Conservation (phyloP, 2,113 vertebrate genomes). For the Merops nubicus region DNA sequence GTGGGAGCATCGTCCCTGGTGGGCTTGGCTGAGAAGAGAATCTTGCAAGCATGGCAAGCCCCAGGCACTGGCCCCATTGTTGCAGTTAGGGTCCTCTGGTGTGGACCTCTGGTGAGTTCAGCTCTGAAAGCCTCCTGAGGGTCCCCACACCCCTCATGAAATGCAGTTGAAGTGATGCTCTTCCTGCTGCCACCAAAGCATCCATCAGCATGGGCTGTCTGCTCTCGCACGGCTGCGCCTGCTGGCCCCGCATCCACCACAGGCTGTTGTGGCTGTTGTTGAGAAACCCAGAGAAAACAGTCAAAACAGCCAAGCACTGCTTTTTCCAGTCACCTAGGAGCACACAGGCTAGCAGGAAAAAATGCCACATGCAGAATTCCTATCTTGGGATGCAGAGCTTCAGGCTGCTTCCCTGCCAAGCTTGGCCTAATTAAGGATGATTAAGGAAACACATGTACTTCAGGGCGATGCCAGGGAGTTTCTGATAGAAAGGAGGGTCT, state of each 20-base stretch:
- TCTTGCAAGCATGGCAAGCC: neutral
- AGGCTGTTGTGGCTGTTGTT: constrained; percentile 27
- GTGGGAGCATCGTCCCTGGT: neutral
- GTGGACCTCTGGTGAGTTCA: no score
- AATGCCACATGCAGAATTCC: constrained; percentile 17
- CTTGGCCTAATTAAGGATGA: neutral
- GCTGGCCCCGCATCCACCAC: accelerated
- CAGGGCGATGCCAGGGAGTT: constrained; percentile 8
- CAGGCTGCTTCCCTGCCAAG: constrained; percentile 12
- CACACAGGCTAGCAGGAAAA: constrained; percentile 41
- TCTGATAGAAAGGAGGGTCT: constrained; percentile 22
- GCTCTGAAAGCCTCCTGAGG: neutral
- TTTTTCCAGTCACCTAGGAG: constrained; percentile 47
- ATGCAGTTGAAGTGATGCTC: accelerated
- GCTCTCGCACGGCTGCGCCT: accelerated
- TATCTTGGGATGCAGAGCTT: constrained; percentile 12
- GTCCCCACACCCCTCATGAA: accelerated
- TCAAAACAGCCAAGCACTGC: neutral
- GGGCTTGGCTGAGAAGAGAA: no score
- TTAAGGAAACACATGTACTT: neutral
- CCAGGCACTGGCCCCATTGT: no score
- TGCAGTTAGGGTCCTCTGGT: no score
- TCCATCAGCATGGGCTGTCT: neutral
- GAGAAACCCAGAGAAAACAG: constrained; percentile 16
- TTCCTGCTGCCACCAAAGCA: neutral